A percentile compares a stretch with the other conserved stretches of the same genome.
Evolutionary conservation across 2,888 invertebrate genomes (phyloP).

Genomic region (Julus scandinavius): DNA sequence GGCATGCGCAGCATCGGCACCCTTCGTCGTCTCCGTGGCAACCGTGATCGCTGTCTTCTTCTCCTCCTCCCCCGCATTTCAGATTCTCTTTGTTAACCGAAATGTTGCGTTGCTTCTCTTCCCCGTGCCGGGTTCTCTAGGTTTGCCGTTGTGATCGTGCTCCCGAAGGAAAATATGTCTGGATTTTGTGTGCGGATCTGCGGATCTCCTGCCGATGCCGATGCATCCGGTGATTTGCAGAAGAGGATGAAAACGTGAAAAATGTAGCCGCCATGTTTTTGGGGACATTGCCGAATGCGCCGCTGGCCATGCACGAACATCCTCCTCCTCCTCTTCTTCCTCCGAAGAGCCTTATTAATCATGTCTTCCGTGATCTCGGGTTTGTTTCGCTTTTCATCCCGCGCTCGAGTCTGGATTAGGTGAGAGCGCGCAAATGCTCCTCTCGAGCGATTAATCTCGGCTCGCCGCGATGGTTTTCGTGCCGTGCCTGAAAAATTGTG

Average conservation of each 20-base stretch:
- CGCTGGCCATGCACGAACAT: background rate
- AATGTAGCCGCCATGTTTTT: background rate
- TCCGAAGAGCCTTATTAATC: background rate
- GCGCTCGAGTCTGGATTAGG: background rate
- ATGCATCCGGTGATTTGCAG: background rate
- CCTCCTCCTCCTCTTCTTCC: too few relatives aligned
- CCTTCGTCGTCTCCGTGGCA: background rate
- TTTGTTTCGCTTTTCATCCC: background rate
- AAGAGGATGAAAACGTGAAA: background rate
- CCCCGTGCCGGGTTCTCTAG: background rate
- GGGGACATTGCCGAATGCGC: background rate
- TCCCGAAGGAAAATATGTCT: background rate
- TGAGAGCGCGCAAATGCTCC: background rate
- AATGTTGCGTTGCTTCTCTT: background rate
- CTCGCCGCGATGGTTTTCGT: background rate
- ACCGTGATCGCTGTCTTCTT: background rate
- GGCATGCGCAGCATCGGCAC: background rate
- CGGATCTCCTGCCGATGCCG: too few relatives aligned
- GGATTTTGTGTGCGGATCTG: background rate
- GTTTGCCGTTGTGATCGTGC: background rate
- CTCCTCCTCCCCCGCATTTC: background rate
- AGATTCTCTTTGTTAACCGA: background rate
- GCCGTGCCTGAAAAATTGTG: background rate
- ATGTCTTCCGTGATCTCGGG: background rate
- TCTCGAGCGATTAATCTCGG: background rate